Base-by-base conservation (phyloP, 2,888 invertebrate species). In the Myathropa florea region DNA sequence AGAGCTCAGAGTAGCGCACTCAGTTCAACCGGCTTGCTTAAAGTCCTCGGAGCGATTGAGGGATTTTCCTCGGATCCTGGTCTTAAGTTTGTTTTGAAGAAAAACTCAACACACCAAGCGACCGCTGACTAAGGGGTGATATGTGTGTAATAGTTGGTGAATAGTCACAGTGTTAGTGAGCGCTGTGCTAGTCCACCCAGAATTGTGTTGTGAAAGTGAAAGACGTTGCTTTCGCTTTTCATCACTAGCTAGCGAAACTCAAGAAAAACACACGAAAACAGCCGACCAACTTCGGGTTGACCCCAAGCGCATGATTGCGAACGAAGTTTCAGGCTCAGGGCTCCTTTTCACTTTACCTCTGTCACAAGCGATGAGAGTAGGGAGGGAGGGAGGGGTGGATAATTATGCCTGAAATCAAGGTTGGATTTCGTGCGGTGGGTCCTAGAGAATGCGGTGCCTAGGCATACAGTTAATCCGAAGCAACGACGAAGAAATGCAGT, bases 1-100 rank as follows among this genome's bases (percentile, higher is more conserved):
- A 24, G 39, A 64, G 36, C 75, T 28, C 60, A 77, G 57, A 36
- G 30, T 71, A 46, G 55, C 12, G 30, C 65, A 65, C 21, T 61
- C 14, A 39, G 78, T 63, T 26, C 89, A 90, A 91, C 90, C 92
- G 90, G 89, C 88, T 91, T 90, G 90, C 90, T 89, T 89, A 89
- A 90, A 92, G 91, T 89, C 91, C 89, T 89, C 89, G 90, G 89
- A 90, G 89, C 90, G 91, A 92, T 90, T 92, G 92, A 92, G 90
- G 89, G 89, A 90, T 90, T 91, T 89, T 85, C 89, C 88, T 89
- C 89, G 87, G 89, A 89, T 89, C 89, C 90, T 89, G 89, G 89
- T 90, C 90, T 92, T 92, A 92, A 92, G 91, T 92, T 91, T 89
- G 89, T 89, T 89, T 89, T 89, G 46, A 78, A 67, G 78, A 46